A percentile compares a stretch with the other conserved stretches of the same genome.
Evolutionary conservation across 2,113 vertebrate genomes (phyloP).

Genomic region (Dasyprocta punctata): DNA sequence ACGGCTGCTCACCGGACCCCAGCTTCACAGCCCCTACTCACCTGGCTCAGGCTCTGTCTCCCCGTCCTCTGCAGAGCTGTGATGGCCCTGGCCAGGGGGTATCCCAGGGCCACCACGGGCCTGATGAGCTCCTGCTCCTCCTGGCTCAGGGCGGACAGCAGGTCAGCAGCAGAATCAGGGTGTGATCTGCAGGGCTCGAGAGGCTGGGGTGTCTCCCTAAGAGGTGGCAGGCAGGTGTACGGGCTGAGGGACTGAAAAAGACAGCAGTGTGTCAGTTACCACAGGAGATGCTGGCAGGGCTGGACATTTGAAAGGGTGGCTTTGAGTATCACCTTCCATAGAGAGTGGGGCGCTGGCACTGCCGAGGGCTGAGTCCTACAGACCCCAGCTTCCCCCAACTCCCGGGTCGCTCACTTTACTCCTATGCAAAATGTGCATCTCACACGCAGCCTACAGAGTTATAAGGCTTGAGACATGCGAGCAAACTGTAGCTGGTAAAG

Average conservation of each 20-base stretch:
- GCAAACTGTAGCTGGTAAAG: background rate
- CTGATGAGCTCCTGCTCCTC: constrained; percentile 93
- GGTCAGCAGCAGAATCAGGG: constrained; percentile 88
- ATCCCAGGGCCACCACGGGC: constrained; percentile 90
- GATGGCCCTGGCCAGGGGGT: constrained; percentile 91
- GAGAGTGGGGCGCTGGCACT: background rate
- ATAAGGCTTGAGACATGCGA: background rate
- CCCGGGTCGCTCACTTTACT: background rate
- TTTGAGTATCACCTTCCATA: background rate
- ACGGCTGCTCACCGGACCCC: background rate
- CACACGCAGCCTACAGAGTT: background rate
- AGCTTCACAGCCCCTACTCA: constrained; percentile 73
- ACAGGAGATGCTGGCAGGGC: background rate
- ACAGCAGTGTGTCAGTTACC: constrained; percentile 4
- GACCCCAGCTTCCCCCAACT: background rate
- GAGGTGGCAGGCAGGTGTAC: constrained; percentile 83
- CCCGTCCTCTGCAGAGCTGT: constrained; percentile 94
- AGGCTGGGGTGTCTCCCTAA: background rate
- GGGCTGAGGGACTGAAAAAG: constrained; percentile 87
- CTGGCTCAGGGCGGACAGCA: constrained; percentile 92
- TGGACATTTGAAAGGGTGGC: background rate
- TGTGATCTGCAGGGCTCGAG: constrained; percentile 73
- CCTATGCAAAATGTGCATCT: background rate
- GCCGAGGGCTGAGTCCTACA: background rate
- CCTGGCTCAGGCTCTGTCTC: constrained; percentile 91